Percentiles rank a stretch among this genome's conserved stretches.
phyloP scores from a whole-genome alignment of 1,140 invertebrate genomes.

The Calephelis nemesis region DNA sequence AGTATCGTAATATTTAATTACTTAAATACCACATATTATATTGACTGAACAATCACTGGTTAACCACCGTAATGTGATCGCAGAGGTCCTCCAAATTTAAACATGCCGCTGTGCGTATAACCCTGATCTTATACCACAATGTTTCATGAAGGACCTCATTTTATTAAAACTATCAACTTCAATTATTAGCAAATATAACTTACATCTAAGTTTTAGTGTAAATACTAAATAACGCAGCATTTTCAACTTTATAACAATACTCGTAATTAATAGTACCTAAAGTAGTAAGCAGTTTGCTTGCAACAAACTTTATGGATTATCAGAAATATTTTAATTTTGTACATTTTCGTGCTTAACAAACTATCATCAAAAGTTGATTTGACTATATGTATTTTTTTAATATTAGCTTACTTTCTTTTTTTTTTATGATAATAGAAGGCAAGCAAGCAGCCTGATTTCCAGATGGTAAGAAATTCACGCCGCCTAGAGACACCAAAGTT shows the following conservation, averaged over 20 bases:
- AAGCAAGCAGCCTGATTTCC: too few species aligned
- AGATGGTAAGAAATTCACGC: too few species aligned
- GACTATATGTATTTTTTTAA: too few species aligned
- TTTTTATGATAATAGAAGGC: too few species aligned
- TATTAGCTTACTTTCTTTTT: too few species aligned
- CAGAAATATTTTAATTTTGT: too few species aligned
- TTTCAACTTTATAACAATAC: conserved; percentile 7
- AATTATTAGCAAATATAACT: not conserved
- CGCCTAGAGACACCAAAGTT: too few species aligned
- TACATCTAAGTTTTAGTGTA: conserved; percentile 1
- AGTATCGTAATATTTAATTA: conserved; percentile 4
- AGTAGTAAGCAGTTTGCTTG: not conserved
- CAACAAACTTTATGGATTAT: not conserved
- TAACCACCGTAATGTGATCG: not conserved
- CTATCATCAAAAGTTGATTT: too few species aligned
- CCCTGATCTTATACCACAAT: too few species aligned
- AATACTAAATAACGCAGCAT: conserved; percentile 15
- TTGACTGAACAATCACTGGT: conserved; percentile 14
- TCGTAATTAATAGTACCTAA: not conserved
- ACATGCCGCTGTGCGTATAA: too few species aligned
- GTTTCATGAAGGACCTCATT: not conserved
- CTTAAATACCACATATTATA: conserved; percentile 5
- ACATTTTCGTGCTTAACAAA: too few species aligned
- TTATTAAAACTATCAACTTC: not conserved
- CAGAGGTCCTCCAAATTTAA: not conserved